Conservation (phyloP, 1,140 invertebrate genomes). For the Hormaphis cornu region DNA sequence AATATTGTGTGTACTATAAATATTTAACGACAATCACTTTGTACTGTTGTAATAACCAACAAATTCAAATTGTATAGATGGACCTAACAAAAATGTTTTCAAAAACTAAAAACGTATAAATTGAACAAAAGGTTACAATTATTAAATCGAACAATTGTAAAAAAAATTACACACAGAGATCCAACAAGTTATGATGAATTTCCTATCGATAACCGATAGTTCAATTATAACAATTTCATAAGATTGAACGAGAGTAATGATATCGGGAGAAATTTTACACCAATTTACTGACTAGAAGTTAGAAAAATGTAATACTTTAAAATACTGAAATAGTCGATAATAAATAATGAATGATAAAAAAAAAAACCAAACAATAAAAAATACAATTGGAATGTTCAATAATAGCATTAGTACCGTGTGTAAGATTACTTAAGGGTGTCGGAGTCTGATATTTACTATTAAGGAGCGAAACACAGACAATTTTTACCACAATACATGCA, state of each 20-base stretch:
- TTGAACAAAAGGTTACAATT: not conserved
- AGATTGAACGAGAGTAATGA: not conserved
- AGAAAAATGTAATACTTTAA: constrained; percentile 6
- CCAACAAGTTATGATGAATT: not conserved
- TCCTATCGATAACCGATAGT: not conserved
- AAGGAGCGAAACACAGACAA: too few relatives aligned
- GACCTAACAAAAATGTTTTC: too few relatives aligned
- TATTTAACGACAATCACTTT: too few relatives aligned
- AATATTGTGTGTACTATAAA: too few relatives aligned
- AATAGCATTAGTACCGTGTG: not conserved
- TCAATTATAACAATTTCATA: not conserved
- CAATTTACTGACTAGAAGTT: constrained; percentile 18
- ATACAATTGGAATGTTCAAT: constrained; percentile 1
- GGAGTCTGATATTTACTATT: too few relatives aligned
- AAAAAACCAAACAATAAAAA: constrained; percentile 5
- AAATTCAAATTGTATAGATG: too few relatives aligned
- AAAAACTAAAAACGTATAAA: not conserved
- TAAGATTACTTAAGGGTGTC: not conserved
- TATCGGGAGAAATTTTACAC: not conserved
- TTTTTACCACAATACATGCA: too few relatives aligned
- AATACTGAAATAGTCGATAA: constrained; percentile 6
- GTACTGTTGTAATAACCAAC: too few relatives aligned
- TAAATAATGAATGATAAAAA: not conserved
- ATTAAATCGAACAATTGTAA: too few relatives aligned
- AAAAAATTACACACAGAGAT: not conserved